A percentile compares a stretch with the other conserved stretches of the same genome.
Evolutionary conservation across 2,888 invertebrate genomes (phyloP).

Genomic region (Plebejus anna): DNA sequence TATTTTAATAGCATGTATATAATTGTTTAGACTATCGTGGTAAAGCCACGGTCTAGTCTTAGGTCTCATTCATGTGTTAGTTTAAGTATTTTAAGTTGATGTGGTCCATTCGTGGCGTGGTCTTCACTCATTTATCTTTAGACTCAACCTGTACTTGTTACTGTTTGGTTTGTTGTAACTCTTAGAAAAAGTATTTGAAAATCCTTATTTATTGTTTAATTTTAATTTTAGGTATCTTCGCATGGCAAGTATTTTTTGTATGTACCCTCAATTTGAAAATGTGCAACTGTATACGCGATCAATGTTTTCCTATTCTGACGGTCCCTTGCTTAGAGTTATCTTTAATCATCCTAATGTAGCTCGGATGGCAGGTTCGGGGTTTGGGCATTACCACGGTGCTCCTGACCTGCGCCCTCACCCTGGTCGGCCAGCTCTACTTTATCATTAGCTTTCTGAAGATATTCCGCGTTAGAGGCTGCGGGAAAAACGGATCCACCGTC

Average conservation of each 20-base stretch:
- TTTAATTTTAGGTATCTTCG: background rate
- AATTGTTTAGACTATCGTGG: slow-evolving; percentile 34
- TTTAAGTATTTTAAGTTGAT: slow-evolving; percentile 41
- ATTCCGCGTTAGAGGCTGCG: slow-evolving; percentile 91
- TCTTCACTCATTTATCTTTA: slow-evolving; percentile 66
- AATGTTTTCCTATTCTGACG: background rate
- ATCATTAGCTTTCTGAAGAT: slow-evolving; percentile 84
- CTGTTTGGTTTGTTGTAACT: background rate
- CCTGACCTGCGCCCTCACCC: slow-evolving; percentile 72
- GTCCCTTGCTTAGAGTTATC: background rate
- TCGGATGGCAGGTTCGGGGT: slow-evolving; percentile 57
- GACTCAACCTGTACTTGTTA: background rate
- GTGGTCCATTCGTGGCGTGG: slow-evolving; percentile 48
- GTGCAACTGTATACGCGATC: slow-evolving; percentile 1
- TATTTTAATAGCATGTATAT: slow-evolving; percentile 73
- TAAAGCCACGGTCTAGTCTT: slow-evolving; percentile 52
- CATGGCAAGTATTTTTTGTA: background rate
- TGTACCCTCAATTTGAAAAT: slow-evolving; percentile 14
- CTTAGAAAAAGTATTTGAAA: background rate
- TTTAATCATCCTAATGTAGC: background rate
- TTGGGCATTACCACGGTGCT: slow-evolving; percentile 62
- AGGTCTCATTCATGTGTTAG: slow-evolving; percentile 38
- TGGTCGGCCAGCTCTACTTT: slow-evolving; percentile 82
- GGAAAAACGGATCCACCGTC: slow-evolving; percentile 97
- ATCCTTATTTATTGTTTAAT: background rate